Evolutionary conservation across 2,888 invertebrate species (phyloP).

Genomic region (Thymelicus lineola): DNA sequence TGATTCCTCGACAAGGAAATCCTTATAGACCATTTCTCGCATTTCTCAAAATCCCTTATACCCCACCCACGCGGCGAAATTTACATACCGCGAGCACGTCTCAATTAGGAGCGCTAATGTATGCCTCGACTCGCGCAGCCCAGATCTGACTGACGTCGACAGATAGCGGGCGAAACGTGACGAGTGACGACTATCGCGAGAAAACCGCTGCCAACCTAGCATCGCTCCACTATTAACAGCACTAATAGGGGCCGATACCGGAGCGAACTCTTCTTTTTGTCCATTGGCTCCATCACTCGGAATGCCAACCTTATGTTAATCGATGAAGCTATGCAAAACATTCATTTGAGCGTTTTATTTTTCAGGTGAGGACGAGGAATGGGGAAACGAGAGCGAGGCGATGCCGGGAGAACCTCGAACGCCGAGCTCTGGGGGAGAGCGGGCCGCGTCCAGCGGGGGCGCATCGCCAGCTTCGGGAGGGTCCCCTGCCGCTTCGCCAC

Average conservation of each 20-base stretch:
- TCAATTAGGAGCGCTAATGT: slow-evolving; percentile 85
- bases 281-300: slow-evolving; percentile 46
- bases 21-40: slow-evolving; percentile 65
- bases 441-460: slow-evolving; percentile 70
- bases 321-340: slow-evolving; percentile 30
- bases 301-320: slow-evolving; percentile 51
- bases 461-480: slow-evolving; percentile 66
- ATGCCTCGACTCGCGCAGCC: slow-evolving; percentile 79
- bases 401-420: slow-evolving; percentile 83
- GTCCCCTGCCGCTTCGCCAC: slow-evolving; percentile 78
- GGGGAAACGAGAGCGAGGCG: slow-evolving; percentile 86
- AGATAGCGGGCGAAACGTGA: slow-evolving; percentile 82
- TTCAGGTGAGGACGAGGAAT: slow-evolving; percentile 88
- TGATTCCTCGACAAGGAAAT: slow-evolving; percentile 53
- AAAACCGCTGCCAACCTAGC: slow-evolving; percentile 66
- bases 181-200: slow-evolving; percentile 79
- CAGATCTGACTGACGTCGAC: slow-evolving; percentile 80
- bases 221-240: slow-evolving; percentile 76
- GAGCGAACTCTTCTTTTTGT: slow-evolving; percentile 56
- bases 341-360: slow-evolving; percentile 51
- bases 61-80: slow-evolving; percentile 83
- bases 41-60: slow-evolving; percentile 60
- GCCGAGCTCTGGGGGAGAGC: slow-evolving; percentile 78
- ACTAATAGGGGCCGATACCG: slow-evolving; percentile 76
- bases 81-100: slow-evolving; percentile 84